Evolutionary conservation across 2,888 invertebrate genomes (phyloP).

Genomic region (Cabera pusaria): DNA sequence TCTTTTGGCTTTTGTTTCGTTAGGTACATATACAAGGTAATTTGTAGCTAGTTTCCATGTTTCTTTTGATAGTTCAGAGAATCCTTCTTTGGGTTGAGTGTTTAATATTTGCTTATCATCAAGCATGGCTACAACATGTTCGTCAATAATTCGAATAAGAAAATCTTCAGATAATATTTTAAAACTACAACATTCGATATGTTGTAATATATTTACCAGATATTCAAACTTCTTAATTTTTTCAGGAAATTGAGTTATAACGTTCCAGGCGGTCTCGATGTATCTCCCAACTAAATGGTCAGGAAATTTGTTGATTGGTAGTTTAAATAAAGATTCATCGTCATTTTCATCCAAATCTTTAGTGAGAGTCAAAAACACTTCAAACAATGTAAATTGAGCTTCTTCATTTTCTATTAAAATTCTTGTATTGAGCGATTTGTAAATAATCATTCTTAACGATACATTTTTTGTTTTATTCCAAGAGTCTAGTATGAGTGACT

Average conservation of each 20-base stretch:
- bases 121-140: slow-evolving; percentile 18
- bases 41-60: slow-evolving; percentile 20
- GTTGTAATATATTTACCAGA: slow-evolving; percentile 7
- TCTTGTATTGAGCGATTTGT: slow-evolving; percentile 38
- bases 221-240: slow-evolving; percentile 10
- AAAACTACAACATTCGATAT: slow-evolving; percentile 3
- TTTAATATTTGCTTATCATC: slow-evolving; percentile 13
- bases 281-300: slow-evolving; percentile 8
- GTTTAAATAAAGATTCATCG: slow-evolving; percentile 34
- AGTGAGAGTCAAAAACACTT: slow-evolving; percentile 38
- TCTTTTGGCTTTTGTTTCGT: slow-evolving; percentile 9
- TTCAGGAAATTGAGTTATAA: slow-evolving; percentile 17
- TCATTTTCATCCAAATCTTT: slow-evolving; percentile 41
- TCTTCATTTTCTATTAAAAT: slow-evolving; percentile 27
- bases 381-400: slow-evolving; percentile 34
- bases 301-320: slow-evolving; percentile 1
- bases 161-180: slow-evolving; percentile 7
- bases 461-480: slow-evolving; percentile 50
- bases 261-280: slow-evolving; percentile 11
- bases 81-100: not conserved
- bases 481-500: slow-evolving; percentile 29
- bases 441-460: slow-evolving; percentile 43
- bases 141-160: slow-evolving; percentile 11
- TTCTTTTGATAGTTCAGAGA: slow-evolving; percentile 5
- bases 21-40: slow-evolving; percentile 12